phyloP scores from a whole-genome alignment of 1,140 invertebrate genomes.

The Atta cephalotes region DNA sequence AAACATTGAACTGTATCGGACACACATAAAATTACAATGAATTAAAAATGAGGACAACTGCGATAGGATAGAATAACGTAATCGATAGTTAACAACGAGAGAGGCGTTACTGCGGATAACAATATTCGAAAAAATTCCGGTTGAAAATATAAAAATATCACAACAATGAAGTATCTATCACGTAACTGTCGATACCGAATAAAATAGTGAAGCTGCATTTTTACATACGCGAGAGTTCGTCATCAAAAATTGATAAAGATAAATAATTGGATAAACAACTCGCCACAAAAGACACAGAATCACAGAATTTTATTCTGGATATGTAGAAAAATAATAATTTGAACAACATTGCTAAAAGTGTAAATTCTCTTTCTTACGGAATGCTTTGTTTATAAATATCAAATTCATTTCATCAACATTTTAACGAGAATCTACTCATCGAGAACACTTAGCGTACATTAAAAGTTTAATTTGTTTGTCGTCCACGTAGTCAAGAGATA shows the following conservation, averaged over 20 bases:
- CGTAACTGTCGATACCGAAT: not conserved
- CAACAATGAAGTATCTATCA: not conserved
- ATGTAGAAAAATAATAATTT: not conserved
- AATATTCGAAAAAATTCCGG: not conserved
- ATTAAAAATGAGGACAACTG: not conserved
- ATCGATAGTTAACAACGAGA: constrained; percentile 3
- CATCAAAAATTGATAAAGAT: not conserved
- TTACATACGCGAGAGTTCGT: not conserved
- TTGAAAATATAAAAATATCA: constrained; percentile 20
- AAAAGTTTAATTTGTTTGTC: not conserved
- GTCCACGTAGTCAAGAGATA: not conserved
- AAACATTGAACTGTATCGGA: not conserved
- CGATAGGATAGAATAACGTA: constrained; percentile 6
- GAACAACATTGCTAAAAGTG: not conserved
- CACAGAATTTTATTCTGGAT: not conserved
- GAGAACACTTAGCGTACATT: not conserved
- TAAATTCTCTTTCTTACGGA: not conserved
- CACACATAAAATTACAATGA: not conserved
- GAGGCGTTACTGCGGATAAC: constrained; percentile 22
- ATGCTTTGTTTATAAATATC: not conserved
- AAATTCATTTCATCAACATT: not conserved
- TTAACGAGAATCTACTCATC: not conserved
- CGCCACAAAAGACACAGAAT: not conserved
- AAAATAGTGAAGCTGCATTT: not conserved
- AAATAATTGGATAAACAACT: not conserved